Evolutionary conservation across 2,113 vertebrate species (phyloP), one percentile per base, ranked within the genome.

Genomic region (Hydropotes inermis): DNA sequence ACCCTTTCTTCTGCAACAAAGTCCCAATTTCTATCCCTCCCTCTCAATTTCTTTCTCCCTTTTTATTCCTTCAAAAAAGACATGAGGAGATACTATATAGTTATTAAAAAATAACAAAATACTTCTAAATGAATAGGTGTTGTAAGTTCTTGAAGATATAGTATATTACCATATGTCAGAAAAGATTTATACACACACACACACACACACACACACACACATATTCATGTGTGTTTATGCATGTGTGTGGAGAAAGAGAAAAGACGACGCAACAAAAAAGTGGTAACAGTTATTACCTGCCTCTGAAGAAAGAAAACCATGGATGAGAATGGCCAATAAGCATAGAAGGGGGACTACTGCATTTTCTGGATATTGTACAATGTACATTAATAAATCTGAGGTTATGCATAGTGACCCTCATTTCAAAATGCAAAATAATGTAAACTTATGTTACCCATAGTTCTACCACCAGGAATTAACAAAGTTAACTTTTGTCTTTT

Each of bases 171-270:
- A n/a, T 52, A 43, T n/a, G 2, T 47, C 79, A 25, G 21, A 39
- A 70, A 64, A 95, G 39, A 47, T 14, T 12, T 39, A 14, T 7
- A 76, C 12, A 76, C 12, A 45, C 0, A 30, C 1, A 79, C 0
- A 45, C 0, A 47, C 4, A 47, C 0, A 50, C 2, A 47, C 2
- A 78, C 7, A 45, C 4, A 67, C 7, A 23, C 8, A 5, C 52
- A 14, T 61, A 12, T 8, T 6, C 45, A 12, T 39, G 13, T 47
- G 7, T 81, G 60, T 81, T 10, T 17, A 33, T 61, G 83, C 30
- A 55, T 55, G n/a, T 10, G 8, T 45, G 2, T 28, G 58, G 9
- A n/a, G 17, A 43, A 15, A 64, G 4, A 28, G 11, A 90, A 50
- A 58, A 6, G 45, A 74, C 70, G 13, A 52, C 39, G 87, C 5